Conservation (phyloP, 2,797 vertebrate genomes). For the Anomalospiza imberbis region DNA sequence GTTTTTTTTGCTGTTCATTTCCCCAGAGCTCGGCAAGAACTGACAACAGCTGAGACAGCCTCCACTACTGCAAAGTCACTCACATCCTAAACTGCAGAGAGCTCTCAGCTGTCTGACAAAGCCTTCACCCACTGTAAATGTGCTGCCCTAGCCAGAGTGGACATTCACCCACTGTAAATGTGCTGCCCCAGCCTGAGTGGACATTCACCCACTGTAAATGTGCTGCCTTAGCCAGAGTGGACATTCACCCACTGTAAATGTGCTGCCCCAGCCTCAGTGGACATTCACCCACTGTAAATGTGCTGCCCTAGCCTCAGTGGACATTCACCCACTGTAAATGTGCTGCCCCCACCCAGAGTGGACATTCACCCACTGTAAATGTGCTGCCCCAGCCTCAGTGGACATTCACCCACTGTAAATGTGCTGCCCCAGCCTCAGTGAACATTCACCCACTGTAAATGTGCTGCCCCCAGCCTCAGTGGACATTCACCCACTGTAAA, state of each 20-base stretch:
- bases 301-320: background rate
- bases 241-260: background rate
- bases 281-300: background rate
- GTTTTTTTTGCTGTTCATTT: background rate
- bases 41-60: background rate
- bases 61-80: background rate
- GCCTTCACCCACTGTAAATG: background rate
- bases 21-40: background rate
- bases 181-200: background rate
- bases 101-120: background rate
- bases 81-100: background rate
- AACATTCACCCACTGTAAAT: background rate
- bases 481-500: background rate
- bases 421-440: background rate
- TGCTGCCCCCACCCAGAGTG: background rate
- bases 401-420: background rate
- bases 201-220: background rate
- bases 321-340: background rate
- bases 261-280: background rate
- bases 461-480: background rate
- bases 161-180: background rate
- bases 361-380: background rate
- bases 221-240: background rate
- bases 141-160: background rate
- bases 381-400: background rate